Conservation (phyloP, 2,113 vertebrate genomes). For the Morphnarchus princeps region DNA sequence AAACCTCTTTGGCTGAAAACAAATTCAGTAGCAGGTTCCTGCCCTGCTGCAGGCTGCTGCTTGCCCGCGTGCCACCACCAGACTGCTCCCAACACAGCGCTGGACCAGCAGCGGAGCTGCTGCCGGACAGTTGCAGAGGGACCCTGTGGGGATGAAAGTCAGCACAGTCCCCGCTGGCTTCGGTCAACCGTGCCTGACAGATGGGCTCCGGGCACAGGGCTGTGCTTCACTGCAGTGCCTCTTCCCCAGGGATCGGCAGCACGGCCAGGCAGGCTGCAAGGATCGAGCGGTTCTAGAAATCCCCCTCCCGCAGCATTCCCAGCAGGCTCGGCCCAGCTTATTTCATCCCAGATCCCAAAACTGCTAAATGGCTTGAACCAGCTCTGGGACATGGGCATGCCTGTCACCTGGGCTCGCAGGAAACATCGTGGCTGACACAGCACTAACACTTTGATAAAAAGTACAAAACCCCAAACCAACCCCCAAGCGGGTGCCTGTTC, state of each 20-base stretch:
- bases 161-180: background rate
- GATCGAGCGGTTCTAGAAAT: background rate
- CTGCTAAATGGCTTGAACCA: background rate
- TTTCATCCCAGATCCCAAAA: background rate
- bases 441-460: background rate
- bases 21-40: background rate
- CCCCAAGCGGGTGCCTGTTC: accelerated
- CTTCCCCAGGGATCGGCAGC: background rate
- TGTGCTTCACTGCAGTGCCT: too few species aligned
- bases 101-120: background rate
- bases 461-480: background rate
- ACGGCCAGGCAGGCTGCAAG: background rate
- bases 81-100: background rate
- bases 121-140: background rate
- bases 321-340: accelerated
- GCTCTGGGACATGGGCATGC: background rate
- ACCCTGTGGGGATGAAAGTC: background rate
- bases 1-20: background rate
- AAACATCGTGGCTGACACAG: background rate
- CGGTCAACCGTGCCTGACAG: accelerated
- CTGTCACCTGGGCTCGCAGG: background rate
- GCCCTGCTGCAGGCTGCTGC: background rate
- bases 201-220: accelerated
- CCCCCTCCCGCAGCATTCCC: accelerated
- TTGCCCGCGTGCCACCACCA: background rate